Percentiles rank a stretch among this genome's conserved stretches.
Conservation (phyloP, 1,140 invertebrate species). For the Ooceraea biroi region DNA sequence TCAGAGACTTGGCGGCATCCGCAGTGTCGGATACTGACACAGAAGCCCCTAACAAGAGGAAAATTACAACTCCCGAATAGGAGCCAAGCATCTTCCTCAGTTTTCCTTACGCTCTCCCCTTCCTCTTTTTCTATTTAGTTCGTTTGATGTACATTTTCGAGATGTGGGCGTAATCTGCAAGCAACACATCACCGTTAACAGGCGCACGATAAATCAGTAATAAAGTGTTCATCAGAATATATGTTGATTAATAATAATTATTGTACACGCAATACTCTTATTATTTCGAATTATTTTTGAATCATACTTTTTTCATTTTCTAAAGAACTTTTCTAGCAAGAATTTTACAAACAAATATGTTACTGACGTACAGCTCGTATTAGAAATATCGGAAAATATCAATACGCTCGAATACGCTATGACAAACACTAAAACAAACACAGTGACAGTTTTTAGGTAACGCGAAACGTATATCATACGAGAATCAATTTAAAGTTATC, state of each 20-base stretch:
- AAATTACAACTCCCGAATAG: conserved; percentile 68
- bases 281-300: conserved; percentile 3
- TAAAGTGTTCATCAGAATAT: background rate
- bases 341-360: conserved; percentile 11
- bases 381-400: conserved; percentile 3
- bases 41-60: conserved; percentile 71
- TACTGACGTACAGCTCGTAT: background rate
- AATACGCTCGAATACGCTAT: too few species aligned
- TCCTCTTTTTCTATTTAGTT: conserved; percentile 61
- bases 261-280: background rate
- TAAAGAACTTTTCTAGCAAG: background rate
- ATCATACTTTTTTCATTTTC: conserved; percentile 29
- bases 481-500: conserved; percentile 1
- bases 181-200: background rate
- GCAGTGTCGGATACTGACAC: conserved; percentile 59
- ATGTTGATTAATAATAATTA: background rate
- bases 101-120: conserved; percentile 66
- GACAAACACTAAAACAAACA: background rate
- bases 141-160: conserved; percentile 47
- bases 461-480: background rate
- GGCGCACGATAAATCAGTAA: background rate
- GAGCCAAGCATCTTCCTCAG: conserved; percentile 77
- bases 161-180: conserved; percentile 64
- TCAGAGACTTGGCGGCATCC: conserved; percentile 69
- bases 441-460: background rate